Base-by-base conservation (phyloP, 2,888 invertebrate species). In the Pandemis corylana region DNA sequence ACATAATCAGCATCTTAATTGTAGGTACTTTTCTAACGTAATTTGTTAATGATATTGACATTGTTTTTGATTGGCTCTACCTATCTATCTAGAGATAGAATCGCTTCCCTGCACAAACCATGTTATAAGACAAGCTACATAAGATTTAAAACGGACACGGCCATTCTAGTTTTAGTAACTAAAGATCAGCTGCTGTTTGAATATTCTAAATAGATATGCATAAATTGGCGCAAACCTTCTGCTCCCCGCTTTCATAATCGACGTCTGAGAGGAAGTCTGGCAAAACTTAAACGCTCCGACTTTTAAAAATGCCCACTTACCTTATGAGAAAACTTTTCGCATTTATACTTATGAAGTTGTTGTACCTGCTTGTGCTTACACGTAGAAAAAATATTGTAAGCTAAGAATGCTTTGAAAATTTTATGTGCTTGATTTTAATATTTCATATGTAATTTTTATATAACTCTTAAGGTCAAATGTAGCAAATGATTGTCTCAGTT, bases 241-340 rank as follows among this genome's bases (percentile, higher is more conserved):
- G 13, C 64, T 49, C 42, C 12, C 62, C 6, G 15, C 15, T 44
- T 41, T 36, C 69, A 49, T 74, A 74, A 75, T 67, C 71, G 75
- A 63, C 66, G 66, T 71, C 71, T 71, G 75, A 75, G 71, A 67
- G 53, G 51, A 66, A 70, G 75, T 71, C 71, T 73, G 71, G 71
- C 41, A 67, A 68, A 75, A 75, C 75, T 75, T 75, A 67, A 75
- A 56, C 71, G 71, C 71, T 46, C 76, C 71, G 79, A 77, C 80
- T 77, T 80, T 76, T 77, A 81, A 83, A 79, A 80, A 75, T 70
- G 78, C 79, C 81, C 81, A 84, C 84, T 87, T 82, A 81, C 80
- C 84, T 87, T 88, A 87, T 85, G 86, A 87, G 87, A 87, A 89
- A 88, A 88, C 83, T 87, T 88, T 77, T 72, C 78, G 82, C 81